Conservation (phyloP, 2,797 vertebrate species). For the Sebastes nivosus region DNA sequence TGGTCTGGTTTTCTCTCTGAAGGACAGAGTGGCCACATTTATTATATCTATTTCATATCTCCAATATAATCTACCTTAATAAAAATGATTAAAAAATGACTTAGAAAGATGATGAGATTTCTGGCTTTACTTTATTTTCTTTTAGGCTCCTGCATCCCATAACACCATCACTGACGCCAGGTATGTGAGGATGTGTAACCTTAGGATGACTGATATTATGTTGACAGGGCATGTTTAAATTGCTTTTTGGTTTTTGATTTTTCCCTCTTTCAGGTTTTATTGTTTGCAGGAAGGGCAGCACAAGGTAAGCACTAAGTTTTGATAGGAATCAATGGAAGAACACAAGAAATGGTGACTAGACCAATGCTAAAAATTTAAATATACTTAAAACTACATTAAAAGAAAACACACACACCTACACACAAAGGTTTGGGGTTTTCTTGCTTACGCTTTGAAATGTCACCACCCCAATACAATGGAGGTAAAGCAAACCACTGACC, state of each 20-base stretch:
- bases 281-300: not conserved
- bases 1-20: conserved; percentile 37
- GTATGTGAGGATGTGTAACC: not conserved
- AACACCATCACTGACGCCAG: not conserved
- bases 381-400: not conserved
- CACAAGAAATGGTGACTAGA: not conserved
- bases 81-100: conserved; percentile 1
- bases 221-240: conserved; percentile 26
- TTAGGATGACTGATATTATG: not conserved
- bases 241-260: conserved; percentile 19
- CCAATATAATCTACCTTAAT: conserved; percentile 3
- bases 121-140: not conserved
- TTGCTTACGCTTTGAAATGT: too few species aligned
- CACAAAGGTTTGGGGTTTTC: too few species aligned
- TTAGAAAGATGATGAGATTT: not conserved
- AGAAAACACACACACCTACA: not conserved
- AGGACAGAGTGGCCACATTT: conserved; percentile 20
- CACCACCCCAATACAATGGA: too few species aligned
- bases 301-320: not conserved
- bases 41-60: not conserved
- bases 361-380: not conserved
- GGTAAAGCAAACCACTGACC: too few species aligned
- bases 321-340: not conserved
- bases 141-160: not conserved
- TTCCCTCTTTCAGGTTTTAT: not conserved